Evolutionary conservation across 2,113 vertebrate species (phyloP).

Genomic region (Mus musculus): DNA sequence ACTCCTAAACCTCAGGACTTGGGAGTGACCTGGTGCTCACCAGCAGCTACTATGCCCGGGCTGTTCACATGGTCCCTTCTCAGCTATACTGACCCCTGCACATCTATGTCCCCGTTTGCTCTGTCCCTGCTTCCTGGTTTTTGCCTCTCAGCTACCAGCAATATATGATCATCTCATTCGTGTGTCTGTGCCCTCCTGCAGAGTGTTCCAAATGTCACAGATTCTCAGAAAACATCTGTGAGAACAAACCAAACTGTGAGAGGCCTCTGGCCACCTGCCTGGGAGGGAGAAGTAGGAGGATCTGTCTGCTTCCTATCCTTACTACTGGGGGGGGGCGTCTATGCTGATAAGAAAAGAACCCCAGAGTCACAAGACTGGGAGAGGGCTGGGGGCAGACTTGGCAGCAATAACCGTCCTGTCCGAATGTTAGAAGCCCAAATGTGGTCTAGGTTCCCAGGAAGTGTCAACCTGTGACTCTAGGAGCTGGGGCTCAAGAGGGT

Average conservation of each 20-base stretch:
- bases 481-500: neutral
- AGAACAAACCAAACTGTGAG: neutral
- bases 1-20: neutral
- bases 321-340: neutral
- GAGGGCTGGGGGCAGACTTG: neutral
- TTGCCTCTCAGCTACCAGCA: neutral
- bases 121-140: neutral
- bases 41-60: neutral
- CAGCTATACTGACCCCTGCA: neutral
- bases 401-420: neutral
- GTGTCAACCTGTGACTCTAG: neutral
- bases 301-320: neutral
- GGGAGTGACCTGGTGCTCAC: neutral
- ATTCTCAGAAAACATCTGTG: neutral
- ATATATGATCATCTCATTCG: neutral
- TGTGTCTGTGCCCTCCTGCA: neutral
- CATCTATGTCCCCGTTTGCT: neutral
- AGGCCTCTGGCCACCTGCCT: neutral
- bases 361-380: neutral
- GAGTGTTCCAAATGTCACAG: neutral
- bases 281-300: neutral
- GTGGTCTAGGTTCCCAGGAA: neutral
- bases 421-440: neutral
- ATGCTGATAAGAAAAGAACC: neutral
- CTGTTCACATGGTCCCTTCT: neutral